Evolutionary conservation across 2,113 vertebrate genomes (phyloP), one percentile per base, ranked within the genome.

Genomic region (Caretta caretta): DNA sequence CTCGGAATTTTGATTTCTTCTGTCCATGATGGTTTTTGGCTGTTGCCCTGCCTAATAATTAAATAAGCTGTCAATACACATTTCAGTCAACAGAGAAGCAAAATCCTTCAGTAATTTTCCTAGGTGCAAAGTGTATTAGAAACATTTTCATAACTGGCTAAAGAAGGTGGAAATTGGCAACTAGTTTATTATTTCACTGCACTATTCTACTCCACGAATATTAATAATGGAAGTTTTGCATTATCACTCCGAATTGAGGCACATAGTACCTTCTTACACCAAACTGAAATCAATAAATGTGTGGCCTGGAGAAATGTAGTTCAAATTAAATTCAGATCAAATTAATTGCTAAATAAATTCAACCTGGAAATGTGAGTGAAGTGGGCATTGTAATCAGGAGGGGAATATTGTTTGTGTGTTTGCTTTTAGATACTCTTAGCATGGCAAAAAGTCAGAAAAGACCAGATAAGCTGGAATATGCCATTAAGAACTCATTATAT

Each of bases 1-100:
- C 46, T 7, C 88, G 59, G 87, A 94, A 95, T 97, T 98, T 94
- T 96, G 42, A 90, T 94, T 96, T 90, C 53, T 88, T 91, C 48
- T 93, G 46, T 90, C 93, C 1, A 0, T 89, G 93, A 93, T 92
- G 48, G 88, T 85, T 53, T 86, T 48, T 82, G 83, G 27, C 90
- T 94, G 16, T 76, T 93, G 85, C 16, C 6, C 6, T 94, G 88
- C 10, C 56, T 56, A 69, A 82, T 96, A 93, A 92, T 90, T 96
- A 96, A 97, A 87, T 20, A 93, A 92, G 29, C 10, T 96, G 90
- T 86, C 95, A 93, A 81, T 88, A 93, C 42, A 69, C 80, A 83
- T 86, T 89, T 42, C 31, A 96, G 17, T 14, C 85, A 81, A 29
- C 75, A 84, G 80, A 93, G 84, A 90, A 93, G 78, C 31, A 75